Conservation (phyloP, 2,797 vertebrate genomes). For the Rhinatrema bivittatum region DNA sequence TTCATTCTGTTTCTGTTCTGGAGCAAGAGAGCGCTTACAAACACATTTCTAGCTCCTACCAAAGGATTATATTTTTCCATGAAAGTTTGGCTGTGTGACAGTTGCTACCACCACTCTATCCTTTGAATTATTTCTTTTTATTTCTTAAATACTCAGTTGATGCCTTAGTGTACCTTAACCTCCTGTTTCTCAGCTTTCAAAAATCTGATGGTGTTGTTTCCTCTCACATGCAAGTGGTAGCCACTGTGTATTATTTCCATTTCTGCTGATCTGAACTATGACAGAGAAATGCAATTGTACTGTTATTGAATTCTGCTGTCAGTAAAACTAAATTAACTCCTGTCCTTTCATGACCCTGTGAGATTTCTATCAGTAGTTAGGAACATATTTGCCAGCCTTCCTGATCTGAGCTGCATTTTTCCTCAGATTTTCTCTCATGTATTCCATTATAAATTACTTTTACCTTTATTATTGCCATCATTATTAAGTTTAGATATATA, state of each 20-base stretch:
- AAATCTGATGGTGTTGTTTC: no score
- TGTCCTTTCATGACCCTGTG: neutral
- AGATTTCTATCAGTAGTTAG: neutral
- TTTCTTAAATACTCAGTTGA: neutral
- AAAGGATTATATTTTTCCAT: no score
- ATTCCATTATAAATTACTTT: no score
- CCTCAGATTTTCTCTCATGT: no score
- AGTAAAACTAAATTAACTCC: neutral
- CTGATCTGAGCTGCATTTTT: neutral
- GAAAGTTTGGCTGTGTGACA: fast-evolving
- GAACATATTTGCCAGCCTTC: neutral
- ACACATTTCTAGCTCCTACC: no score
- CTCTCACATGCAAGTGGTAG: no score
- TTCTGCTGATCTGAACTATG: neutral
- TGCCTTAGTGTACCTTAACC: no score
- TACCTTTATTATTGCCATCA: no score
- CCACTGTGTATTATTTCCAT: neutral
- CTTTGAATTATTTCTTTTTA: neutral
- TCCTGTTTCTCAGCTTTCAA: no score
- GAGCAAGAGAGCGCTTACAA: no score
- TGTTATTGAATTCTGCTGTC: neutral
- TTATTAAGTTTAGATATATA: no score
- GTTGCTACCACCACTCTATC: neutral
- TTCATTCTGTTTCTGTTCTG: neutral
- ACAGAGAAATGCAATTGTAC: neutral